These are phyloP conservation scores for Drosophila sturtevanti DNA, from an alignment of 1,140 invertebrate genomes.

Conservation along the genomic window DNA sequence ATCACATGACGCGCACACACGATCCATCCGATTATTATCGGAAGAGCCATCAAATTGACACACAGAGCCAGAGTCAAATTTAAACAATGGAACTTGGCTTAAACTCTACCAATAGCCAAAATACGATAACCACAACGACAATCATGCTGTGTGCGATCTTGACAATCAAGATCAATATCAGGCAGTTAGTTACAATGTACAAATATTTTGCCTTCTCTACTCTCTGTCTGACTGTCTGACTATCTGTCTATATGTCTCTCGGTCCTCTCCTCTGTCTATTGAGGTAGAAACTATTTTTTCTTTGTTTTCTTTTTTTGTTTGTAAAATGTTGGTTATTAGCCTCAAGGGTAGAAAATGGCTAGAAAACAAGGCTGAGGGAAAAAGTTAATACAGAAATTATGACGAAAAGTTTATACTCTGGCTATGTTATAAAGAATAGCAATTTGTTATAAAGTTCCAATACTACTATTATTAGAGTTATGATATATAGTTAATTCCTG, in stretches of 20 bases:
- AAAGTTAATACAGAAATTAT: constrained; percentile 16
- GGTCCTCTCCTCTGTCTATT: constrained; percentile 18
- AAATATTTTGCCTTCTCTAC: constrained; percentile 63
- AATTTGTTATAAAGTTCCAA: neutral
- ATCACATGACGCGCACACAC: constrained; percentile 7
- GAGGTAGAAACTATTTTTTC: constrained; percentile 20
- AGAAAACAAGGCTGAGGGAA: constrained; percentile 23
- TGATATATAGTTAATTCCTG: too few relatives aligned
- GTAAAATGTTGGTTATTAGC: constrained; percentile 24
- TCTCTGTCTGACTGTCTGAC: constrained; percentile 19
- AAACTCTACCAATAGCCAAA: constrained; percentile 49
- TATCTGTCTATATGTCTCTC: constrained; percentile 14
- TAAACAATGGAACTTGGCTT: constrained; percentile 73
- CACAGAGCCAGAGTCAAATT: constrained; percentile 77
- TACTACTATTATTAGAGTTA: neutral
- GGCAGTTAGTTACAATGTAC: constrained; percentile 73
- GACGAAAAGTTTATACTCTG: constrained; percentile 44
- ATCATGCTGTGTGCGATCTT: constrained; percentile 76
- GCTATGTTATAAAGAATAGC: neutral
- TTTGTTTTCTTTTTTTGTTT: constrained; percentile 5
- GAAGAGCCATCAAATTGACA: constrained; percentile 61
- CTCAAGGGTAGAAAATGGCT: constrained; percentile 43
- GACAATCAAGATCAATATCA: constrained; percentile 77
- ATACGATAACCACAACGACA: constrained; percentile 36
- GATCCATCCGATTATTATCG: constrained; percentile 58